Base-by-base conservation (phyloP, 2,888 invertebrate genomes). In the Chironomus tentans region DNA sequence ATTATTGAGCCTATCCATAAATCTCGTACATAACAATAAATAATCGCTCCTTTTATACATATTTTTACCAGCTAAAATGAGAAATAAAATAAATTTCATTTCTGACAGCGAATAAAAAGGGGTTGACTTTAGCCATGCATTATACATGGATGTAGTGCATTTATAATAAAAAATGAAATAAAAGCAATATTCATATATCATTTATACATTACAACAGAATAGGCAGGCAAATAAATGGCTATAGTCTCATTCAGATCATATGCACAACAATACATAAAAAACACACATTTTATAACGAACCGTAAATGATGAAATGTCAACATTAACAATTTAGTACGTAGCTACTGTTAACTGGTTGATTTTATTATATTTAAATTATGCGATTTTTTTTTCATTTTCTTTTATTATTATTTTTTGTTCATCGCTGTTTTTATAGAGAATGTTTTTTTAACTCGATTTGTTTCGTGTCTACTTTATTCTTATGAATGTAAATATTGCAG, bases 281-380 rank as follows among this genome's bases (percentile, higher is more conserved):
- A 56, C 18, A 56, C 18, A 56, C 56, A 56, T 6, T 56, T 56
- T 18, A 56, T 56, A 56, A 56, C 56, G 65, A 24, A 65, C 65
- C 65, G 13, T 65, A 65, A 65, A 65, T 24, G 65, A 65, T 65
- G 65, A 65, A 65, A 65, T 65, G 65, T 65, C 65, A 65, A 65
- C 65, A 65, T 65, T 65, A 21, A 65, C 65, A 65, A 65, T 65
- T 65, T 65, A 21, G 65, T 24, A 56, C 56, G 13, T 65, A 65
- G 62, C 50, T n/a, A 50, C 50, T 56, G 56, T 18, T 56, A 56
- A 56, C 56, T 56, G 56, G 56, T 56, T 56, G 15, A 38, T 38
- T 38, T 38, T 38, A 38, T 38, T 38, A 38, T 38, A 38, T 38
- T 38, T 38, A 38, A 56, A 56, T 56, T 56, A 56, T 56, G 56